Evolutionary conservation across 2,113 vertebrate species (phyloP), one percentile per base, ranked within the genome.

Genomic region (Otolemur garnettii): DNA sequence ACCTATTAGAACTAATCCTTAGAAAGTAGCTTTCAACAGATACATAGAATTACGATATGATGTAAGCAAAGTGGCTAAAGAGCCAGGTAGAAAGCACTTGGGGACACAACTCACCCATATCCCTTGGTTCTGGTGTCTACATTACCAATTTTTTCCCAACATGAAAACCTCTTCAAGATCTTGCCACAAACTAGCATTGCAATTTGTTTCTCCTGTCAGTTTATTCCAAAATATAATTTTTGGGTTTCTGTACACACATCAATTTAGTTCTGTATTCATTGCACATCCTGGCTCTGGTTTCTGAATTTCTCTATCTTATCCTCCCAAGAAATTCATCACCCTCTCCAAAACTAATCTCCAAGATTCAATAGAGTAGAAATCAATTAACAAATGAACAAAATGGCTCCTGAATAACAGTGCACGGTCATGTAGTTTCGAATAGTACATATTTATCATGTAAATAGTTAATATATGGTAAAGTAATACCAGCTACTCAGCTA

Each of bases 21-120:
- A 93, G 42, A 93, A 82, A 93, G 13, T 57, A 81, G 68, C 53
- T 78, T 86, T 81, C 42, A 92, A 85, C 45, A 92, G 66, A 84
- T 19, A 66, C 12, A n/a, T 30, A 35, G 69, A 86, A 91, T 72
- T 57, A 72, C 82, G 60, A 62, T 12, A 11, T 17, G 77, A 66
- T 17, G 19, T 50, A 21, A 82, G 11, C 38, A 93, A 13, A 33
- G 33, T 64, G 5, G 14, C 75, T 19, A 79, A 12, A 26, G 9
- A 88, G 33, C 45, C 72, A 87, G 28, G 7, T 35, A 85, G 42
- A 93, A 92, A 90, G 35, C 42, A 59, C 80, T 64, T 72, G 33
- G 17, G 57, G 17, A 88, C 68, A 93, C 15, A 92, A 12, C 7
- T 24, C 35, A 91, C 60, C 6, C 62, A 30, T 83, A 57, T 87